phyloP scores from a whole-genome alignment of 2,888 invertebrate species.

The Xestobium rufovillosum region DNA sequence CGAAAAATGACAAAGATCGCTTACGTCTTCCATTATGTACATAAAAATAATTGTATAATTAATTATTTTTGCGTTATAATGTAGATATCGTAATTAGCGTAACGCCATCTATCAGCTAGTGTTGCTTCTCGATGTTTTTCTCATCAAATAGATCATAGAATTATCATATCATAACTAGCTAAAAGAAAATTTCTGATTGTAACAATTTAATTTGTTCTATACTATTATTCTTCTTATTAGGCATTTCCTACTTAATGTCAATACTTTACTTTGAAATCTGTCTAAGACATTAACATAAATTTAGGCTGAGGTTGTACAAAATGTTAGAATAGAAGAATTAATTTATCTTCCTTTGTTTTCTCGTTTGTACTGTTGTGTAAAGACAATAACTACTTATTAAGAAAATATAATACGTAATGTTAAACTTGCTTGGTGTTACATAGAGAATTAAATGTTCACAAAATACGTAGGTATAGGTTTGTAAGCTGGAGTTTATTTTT shows the following conservation, averaged over 20 bases:
- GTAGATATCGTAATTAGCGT: no score
- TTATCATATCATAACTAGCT: slow-evolving; percentile 18
- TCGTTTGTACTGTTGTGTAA: slow-evolving; percentile 44
- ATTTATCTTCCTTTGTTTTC: no score
- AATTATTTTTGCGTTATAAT: no score
- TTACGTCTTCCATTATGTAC: slow-evolving; percentile 11
- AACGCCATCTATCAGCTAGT: neutral
- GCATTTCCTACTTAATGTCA: slow-evolving; percentile 43
- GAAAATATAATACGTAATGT: slow-evolving; percentile 29
- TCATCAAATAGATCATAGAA: slow-evolving; percentile 13
- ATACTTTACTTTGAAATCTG: slow-evolving; percentile 33
- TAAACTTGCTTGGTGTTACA: no score
- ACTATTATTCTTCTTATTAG: no score
- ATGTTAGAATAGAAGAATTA: slow-evolving; percentile 10
- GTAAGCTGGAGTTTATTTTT: no score
- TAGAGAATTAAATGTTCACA: no score
- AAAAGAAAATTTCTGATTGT: no score
- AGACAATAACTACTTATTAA: slow-evolving; percentile 45
- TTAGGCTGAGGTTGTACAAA: slow-evolving; percentile 26
- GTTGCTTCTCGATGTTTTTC: no score
- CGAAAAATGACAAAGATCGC: slow-evolving; percentile 13
- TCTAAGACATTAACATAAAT: slow-evolving; percentile 12
- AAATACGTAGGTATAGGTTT: no score
- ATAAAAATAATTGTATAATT: no score
- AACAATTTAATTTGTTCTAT: no score